Conservation (phyloP, 2,888 invertebrate genomes). For the Tachystola acroxantha region DNA sequence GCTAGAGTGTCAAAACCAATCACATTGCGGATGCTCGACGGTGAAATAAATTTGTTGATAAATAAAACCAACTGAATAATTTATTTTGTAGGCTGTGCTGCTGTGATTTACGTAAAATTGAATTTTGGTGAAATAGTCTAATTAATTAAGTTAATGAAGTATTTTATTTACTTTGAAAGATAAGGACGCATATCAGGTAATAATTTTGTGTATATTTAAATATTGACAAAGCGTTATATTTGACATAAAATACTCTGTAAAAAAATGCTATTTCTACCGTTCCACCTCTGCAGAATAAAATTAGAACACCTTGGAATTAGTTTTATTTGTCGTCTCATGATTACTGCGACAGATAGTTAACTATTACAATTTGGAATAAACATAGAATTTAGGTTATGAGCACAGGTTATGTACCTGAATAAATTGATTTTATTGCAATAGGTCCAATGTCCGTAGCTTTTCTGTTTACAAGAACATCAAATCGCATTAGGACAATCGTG, state of each 20-base stretch:
- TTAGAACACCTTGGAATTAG: slow-evolving; percentile 9
- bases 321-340: too few relatives aligned
- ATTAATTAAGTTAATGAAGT: slow-evolving; percentile 38
- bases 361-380: not conserved
- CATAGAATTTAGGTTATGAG: not conserved
- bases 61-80: not conserved
- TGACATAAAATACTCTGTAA: not conserved
- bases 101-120: slow-evolving; percentile 10
- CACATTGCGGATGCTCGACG: not conserved
- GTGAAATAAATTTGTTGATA: not conserved
- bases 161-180: slow-evolving; percentile 23
- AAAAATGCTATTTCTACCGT: slow-evolving; percentile 10
- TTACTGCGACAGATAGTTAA: too few relatives aligned
- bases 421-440: too few relatives aligned
- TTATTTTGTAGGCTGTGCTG: not conserved
- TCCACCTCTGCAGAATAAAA: slow-evolving; percentile 5
- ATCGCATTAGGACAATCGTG: too few relatives aligned
- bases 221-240: not conserved
- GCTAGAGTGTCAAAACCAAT: not conserved
- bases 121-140: slow-evolving; percentile 23
- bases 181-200: slow-evolving; percentile 22
- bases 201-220: not conserved
- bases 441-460: too few relatives aligned
- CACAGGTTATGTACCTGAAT: too few relatives aligned
- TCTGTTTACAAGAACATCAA: too few relatives aligned